Conservation (phyloP, 2,113 vertebrate genomes). For the Fregetta grallaria region DNA sequence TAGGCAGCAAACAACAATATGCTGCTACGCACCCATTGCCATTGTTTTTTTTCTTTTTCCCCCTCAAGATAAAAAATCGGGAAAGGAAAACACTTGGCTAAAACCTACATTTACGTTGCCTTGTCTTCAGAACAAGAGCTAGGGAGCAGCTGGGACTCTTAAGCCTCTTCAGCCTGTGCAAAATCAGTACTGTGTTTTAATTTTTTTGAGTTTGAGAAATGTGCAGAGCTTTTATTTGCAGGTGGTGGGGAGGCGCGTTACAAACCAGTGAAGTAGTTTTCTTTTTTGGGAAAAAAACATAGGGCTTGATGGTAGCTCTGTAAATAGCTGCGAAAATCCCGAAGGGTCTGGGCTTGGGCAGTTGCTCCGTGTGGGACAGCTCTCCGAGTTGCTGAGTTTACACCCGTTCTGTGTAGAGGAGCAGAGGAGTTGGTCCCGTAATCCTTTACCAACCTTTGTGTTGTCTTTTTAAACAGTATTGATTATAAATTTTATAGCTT, state of each 20-base stretch:
- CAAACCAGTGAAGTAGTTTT: not conserved
- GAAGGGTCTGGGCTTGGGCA: not conserved
- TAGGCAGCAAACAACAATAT: not conserved
- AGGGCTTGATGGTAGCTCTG: not conserved
- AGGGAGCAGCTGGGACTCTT: not conserved
- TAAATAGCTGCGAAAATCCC: not conserved
- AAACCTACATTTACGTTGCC: fast-evolving
- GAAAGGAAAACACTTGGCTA: not conserved
- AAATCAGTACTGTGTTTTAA: not conserved
- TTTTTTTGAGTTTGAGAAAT: not conserved
- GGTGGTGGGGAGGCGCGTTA: not conserved
- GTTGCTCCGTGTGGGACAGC: not conserved
- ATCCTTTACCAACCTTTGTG: fast-evolving
- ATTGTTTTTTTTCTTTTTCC: not conserved
- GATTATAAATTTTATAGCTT: not conserved
- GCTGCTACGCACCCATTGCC: not conserved
- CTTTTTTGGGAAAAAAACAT: not conserved
- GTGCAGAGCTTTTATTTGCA: not conserved
- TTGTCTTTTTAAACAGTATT: not conserved
- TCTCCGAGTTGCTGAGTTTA: fast-evolving
- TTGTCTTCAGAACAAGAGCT: not conserved
- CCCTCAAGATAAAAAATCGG: not conserved
- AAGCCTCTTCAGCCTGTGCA: not conserved
- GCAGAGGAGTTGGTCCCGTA: not conserved
- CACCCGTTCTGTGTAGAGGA: fast-evolving